Base-by-base conservation (phyloP, 2,888 invertebrate species). In the Aporophyla lueneburgensis region DNA sequence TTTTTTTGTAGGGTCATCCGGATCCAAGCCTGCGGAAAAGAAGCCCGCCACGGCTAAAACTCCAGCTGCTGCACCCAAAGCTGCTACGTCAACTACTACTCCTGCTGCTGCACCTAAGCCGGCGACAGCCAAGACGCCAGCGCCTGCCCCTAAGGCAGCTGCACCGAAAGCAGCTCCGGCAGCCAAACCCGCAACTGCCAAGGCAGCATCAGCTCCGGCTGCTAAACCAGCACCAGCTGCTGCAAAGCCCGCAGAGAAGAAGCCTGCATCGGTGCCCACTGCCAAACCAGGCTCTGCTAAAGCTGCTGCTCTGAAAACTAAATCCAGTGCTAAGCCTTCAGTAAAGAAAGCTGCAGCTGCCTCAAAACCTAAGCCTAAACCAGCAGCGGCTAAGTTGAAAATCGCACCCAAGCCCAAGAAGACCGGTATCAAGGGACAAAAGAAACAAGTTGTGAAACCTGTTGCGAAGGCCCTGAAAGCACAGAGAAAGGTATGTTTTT, bases 401-500 rank as follows among this genome's bases (percentile, higher is more conserved):
- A 96, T 97, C 82, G 96, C 96, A 49, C 96, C 97, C 1, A 97
- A 97, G 89, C 96, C 97, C 24, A 97, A 97, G 93, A 97, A 96
- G 89, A 96, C 97, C 85, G 96, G 97, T 66, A 96, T 96, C 66
- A 97, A 97, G 88, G 96, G 97, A 86, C 96, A 96, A 89, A 97
- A 97, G 93, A 96, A 96, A 91, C 92, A 93, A 79, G 95, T 92
- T 81, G 96, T 94, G 27, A 96, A 95, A 91, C 96, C 97, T 75
- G 97, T 98, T 82, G 97, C 97, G 71, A 98, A 98, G 92, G 99
- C 99, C 76, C 97, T 98, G 86, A 98, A 98, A 94, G 97, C 98
- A 27, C 99, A 98, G 94, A 98, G 98, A 89, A 99, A 99, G 98
- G 99, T 98, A 92, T 93, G 91, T 61, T 59, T 75, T 78, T 53